Base-by-base conservation (phyloP, 2,113 vertebrate species). In the Gallinago paraguaiae region DNA sequence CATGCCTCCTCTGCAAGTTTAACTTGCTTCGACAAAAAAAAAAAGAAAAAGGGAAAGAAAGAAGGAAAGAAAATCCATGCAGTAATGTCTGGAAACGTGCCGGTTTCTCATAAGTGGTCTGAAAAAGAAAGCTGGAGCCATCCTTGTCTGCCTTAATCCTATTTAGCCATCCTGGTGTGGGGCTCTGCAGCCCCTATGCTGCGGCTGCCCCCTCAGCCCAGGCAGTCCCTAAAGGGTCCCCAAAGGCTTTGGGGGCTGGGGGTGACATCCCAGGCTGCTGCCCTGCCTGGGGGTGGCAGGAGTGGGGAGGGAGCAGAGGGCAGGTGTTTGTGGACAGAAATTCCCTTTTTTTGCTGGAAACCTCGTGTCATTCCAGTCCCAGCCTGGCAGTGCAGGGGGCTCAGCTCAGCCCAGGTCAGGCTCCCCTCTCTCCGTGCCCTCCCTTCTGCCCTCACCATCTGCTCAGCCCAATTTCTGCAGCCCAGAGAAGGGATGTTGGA, bases 81-180 rank as follows among this genome's bases (percentile, higher is more conserved):
- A 43, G 57, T 24, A 7, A 19, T 3, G 15, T 22, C 30, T 46
- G 59, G 64, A 31, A 28, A 33, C 2, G 18, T 6, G 70, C 71
- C n/a, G 7, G 48, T 57, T 79, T 27, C 68, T 12, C 15, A 30
- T 8, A 37, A 48, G 51, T 4, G 28, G 4, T 9, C 15, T 30
- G 53, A 22, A 33, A 18, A 63, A 35, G 43, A 10, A 65, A 57
- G n/a, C 31, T 19, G 63, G 12, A 41, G 14, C 1, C 1, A 17
- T 14, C 33, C 5, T 0, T 1, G 20, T 18, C 75, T 41, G 51
- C 22, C 56, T 28, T 3, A 6, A 25, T 1, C 30, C 56, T 1
- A 0, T 5, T 5, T 3, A 15, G 7, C 22, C 9, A 0, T 2
- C 18, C n/a, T 0, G 0, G 46, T 48, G 46, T 11, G 46, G 46